Evolutionary conservation across 1,140 invertebrate species (phyloP), one percentile per base, ranked within the genome.

Genomic region (Palaemon carinicauda): DNA sequence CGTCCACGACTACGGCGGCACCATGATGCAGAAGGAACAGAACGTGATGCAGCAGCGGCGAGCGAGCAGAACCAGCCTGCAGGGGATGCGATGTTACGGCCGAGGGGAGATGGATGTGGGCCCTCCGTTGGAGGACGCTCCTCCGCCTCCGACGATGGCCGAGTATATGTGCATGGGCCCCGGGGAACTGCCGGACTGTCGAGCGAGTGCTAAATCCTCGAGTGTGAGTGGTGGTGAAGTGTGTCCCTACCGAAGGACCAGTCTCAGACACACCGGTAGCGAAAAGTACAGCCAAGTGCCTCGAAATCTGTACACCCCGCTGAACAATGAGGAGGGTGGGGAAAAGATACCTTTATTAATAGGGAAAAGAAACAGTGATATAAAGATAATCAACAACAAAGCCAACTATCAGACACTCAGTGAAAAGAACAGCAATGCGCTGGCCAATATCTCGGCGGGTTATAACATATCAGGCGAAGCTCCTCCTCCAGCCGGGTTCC

Each of bases 1-100:
- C 54, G 88, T 87, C 27, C 89, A 90, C 60, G 90, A 90, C 50
- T 90, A 91, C 78, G 89, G 90, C 15, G 90, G 89, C 87, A 77
- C 85, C 52, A 90, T 90, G 89, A 83, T 88, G 33, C 89, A 90
- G 71, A 90, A 89, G 31, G 89, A 88, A 51, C 74, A 79, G 77
- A 51, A 29, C 65, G n/a, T 88, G n/a, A 41, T 88, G 51, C 77
- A 79, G 65, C 87, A 88, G 54, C 73, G 87, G 27, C 80, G 81
- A 15, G 21, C 80, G n/a, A 82, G 80, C 29, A 65, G 81, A 19
- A 56, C 41, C 74, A 88, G 77, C 65, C 73, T 88, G 24, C 54
- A 69, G 24, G 87, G 81, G 7, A 21, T 51, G 10, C 74, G 87
- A 12, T 50, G 33, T 19, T 69, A 65, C 56, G 82, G 80, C 74